Percentiles rank a stretch among this genome's conserved stretches.
These are phyloP conservation scores for Volucella inanis DNA, from an alignment of 2,888 invertebrate species.

Conservation along the genomic window DNA sequence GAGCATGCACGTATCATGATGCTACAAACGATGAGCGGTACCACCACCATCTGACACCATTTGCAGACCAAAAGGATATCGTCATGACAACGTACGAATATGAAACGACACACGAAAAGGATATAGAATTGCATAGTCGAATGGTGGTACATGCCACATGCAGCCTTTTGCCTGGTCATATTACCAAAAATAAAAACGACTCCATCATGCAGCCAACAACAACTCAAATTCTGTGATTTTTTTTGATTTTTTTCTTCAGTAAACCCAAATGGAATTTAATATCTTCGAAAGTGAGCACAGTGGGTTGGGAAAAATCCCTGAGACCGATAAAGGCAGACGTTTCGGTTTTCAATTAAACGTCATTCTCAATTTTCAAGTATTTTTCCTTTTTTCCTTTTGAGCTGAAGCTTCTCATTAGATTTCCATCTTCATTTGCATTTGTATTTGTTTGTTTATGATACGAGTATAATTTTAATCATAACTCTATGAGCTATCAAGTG, in stretches of 20 bases:
- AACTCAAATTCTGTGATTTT: constrained; percentile 24
- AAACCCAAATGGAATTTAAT: constrained; percentile 52
- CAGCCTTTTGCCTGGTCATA: constrained; percentile 9
- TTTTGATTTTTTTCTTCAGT: not conserved
- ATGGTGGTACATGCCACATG: constrained; percentile 22
- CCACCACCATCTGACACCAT: constrained; percentile 52
- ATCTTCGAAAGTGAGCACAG: constrained; percentile 47
- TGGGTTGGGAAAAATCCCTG: constrained; percentile 42
- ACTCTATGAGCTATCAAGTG: constrained; percentile 42
- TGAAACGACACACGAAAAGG: constrained; percentile 62
- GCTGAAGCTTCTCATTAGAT: constrained; percentile 32
- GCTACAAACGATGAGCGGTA: constrained; percentile 12
- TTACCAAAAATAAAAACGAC: not conserved
- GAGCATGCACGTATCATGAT: constrained; percentile 25
- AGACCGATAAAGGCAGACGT: constrained; percentile 35
- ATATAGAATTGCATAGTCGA: constrained; percentile 56
- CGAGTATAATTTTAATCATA: constrained; percentile 46
- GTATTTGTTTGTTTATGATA: not conserved
- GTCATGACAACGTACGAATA: constrained; percentile 32
- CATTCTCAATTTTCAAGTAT: constrained; percentile 21
- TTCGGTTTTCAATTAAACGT: constrained; percentile 54
- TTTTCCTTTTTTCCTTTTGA: not conserved
- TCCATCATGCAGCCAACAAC: not conserved
- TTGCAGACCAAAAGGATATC: constrained; percentile 60
- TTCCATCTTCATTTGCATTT: constrained; percentile 21